Evolutionary conservation across 2,113 vertebrate genomes (phyloP), one percentile per base, ranked within the genome.

Genomic region (Fregata magnificens): DNA sequence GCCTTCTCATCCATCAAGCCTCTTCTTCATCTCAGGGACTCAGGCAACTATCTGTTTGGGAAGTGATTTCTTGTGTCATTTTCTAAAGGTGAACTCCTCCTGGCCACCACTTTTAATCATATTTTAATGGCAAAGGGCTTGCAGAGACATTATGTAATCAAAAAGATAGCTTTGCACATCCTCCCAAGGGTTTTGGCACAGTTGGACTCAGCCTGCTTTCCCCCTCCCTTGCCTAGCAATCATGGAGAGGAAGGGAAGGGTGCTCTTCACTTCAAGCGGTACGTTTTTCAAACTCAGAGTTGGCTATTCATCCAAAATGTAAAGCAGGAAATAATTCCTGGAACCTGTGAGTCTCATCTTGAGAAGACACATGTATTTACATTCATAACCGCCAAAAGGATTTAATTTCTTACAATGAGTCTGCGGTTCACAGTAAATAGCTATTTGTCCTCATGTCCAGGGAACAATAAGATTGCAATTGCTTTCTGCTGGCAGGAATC

Each of bases 1-100:
- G 77, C 92, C 81, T 97, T 97, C 92, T 94, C 95, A 97, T 97
- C 96, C 81, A 97, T 98, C 97, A 97, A 92, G 92, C 73, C 82
- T 95, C 91, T 92, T 96, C 82, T 84, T 93, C 95, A 91, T 96
- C 92, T 95, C 90, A 79, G 67, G 62, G 77, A 84, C 79, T 88
- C 78, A 44, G 81, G 88, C 80, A 91, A 92, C 80, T 92, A 74
- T 95, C 86, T 88, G 73, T 83, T 86, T 93, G 72, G 61, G 93
- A 96, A 96, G 90, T 95, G 85, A 95, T 96, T 97, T 97, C 94
- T 95, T 96, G 29, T 88, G 90, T 86, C 93, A 89, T 96, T 96
- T 97, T 95, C 89, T 95, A 97, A 95, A 97, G 91, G 95, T 95
- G 85, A 97, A 70, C 77, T 97, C 84, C 78, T 92, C 77, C 71